Conservation (phyloP, 2,113 vertebrate species). For the Limnothrissa miodon region DNA sequence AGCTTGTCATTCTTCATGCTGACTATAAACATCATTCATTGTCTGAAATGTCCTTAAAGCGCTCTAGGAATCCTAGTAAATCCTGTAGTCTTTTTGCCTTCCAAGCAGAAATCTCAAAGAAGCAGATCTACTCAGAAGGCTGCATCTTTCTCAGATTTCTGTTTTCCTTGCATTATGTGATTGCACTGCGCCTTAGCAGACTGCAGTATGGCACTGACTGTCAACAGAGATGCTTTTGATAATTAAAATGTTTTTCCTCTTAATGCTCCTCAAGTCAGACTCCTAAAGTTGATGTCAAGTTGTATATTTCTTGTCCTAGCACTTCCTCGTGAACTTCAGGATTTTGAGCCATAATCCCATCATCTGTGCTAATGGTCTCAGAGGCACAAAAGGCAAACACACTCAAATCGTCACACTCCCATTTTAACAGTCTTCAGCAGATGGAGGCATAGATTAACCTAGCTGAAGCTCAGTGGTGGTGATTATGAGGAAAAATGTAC, state of each 20-base stretch:
- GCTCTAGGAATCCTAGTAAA: neutral
- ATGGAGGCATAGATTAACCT: neutral
- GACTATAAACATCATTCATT: slow-evolving; percentile 3
- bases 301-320: neutral
- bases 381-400: too few species aligned
- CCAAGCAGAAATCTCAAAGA: neutral
- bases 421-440: slow-evolving; percentile 6
- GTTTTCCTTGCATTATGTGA: neutral
- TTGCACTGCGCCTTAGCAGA: neutral
- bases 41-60: neutral
- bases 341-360: neutral
- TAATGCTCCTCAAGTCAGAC: neutral
- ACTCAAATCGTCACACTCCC: too few species aligned
- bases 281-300: neutral
- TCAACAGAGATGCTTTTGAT: neutral
- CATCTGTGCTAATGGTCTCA: neutral
- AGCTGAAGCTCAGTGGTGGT: neutral
- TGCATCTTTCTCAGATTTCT: neutral
- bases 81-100: neutral
- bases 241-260: neutral
- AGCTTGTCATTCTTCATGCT: neutral
- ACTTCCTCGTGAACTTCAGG: neutral
- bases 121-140: neutral
- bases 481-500: neutral
- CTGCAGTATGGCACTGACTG: neutral